A percentile compares a stretch with the other conserved stretches of the same genome.
Conservation (phyloP, 2,888 invertebrate species). For the Aleiodes testaceus region DNA sequence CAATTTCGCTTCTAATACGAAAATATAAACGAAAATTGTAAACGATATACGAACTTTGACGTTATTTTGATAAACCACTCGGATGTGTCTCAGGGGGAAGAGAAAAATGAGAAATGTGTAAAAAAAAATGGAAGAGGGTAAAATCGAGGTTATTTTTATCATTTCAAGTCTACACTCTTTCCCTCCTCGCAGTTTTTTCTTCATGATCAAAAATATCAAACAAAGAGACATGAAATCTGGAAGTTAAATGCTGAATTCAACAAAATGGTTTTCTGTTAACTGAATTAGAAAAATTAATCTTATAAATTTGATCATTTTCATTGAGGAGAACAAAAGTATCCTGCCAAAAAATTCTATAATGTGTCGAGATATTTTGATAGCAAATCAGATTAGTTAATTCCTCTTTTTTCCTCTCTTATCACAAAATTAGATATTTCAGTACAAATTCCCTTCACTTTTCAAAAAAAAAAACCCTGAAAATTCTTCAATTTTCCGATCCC, state of each 20-base stretch:
- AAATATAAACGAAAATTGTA: not conserved
- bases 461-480: too few relatives aligned
- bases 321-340: too few relatives aligned
- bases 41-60: conserved; percentile 6
- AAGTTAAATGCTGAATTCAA: not conserved
- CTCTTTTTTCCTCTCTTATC: too few relatives aligned
- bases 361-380: too few relatives aligned
- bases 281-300: not conserved
- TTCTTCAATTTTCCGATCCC: too few relatives aligned
- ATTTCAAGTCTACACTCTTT: conserved; percentile 48
- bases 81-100: not conserved
- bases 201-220: conserved; percentile 55
- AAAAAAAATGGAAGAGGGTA: conserved; percentile 25
- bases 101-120: conserved; percentile 36
- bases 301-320: not conserved
- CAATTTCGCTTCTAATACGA: not conserved
- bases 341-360: too few relatives aligned
- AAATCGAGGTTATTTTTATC: conserved; percentile 55
- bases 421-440: too few relatives aligned
- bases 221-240: conserved; percentile 41
- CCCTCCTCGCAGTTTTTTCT: conserved; percentile 50
- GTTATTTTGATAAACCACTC: conserved; percentile 15
- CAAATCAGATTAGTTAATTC: too few relatives aligned
- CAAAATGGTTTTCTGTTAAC: not conserved
- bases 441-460: too few relatives aligned